Conservation (phyloP, 1,140 invertebrate genomes). For the Metaphire vulgaris region DNA sequence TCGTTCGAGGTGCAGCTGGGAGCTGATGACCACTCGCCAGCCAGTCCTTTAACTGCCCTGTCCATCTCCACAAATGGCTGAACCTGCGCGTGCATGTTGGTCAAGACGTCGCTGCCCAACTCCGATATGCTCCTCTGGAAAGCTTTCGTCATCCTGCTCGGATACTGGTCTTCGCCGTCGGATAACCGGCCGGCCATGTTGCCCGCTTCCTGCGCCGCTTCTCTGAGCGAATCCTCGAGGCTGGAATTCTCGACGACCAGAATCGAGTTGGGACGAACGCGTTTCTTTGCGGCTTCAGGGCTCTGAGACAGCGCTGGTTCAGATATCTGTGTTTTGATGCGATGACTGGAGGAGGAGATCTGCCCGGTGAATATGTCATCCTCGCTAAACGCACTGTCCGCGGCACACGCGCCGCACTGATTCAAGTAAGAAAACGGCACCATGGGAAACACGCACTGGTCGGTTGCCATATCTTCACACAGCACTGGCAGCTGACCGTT, state of each 20-base stretch:
- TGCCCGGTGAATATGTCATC: conserved; percentile 43
- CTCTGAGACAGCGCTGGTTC: neutral
- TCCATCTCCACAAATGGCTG: neutral
- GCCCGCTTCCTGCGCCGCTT: neutral
- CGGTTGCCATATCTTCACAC: conserved; percentile 39
- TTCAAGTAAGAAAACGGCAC: conserved; percentile 45
- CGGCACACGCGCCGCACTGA: conserved; percentile 41
- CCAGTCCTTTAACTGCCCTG: too few relatives aligned
- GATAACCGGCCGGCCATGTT: neutral
- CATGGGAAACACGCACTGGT: conserved; percentile 46
- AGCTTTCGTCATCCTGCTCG: neutral
- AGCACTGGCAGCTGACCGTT: conserved; percentile 50
- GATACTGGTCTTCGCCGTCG: neutral
- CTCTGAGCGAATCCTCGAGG: neutral
- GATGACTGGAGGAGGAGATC: neutral
- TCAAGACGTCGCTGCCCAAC: neutral
- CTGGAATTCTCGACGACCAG: conserved; percentile 3
- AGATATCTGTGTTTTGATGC: neutral
- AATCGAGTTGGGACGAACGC: neutral
- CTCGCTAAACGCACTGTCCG: conserved; percentile 49
- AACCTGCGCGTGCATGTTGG: neutral
- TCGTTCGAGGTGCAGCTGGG: neutral
- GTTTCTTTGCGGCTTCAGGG: neutral
- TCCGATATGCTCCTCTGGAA: conserved; percentile 19
- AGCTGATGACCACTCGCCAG: neutral